phyloP scores from a whole-genome alignment of 2,888 invertebrate genomes.

The Cryptocheilus praepositus region DNA sequence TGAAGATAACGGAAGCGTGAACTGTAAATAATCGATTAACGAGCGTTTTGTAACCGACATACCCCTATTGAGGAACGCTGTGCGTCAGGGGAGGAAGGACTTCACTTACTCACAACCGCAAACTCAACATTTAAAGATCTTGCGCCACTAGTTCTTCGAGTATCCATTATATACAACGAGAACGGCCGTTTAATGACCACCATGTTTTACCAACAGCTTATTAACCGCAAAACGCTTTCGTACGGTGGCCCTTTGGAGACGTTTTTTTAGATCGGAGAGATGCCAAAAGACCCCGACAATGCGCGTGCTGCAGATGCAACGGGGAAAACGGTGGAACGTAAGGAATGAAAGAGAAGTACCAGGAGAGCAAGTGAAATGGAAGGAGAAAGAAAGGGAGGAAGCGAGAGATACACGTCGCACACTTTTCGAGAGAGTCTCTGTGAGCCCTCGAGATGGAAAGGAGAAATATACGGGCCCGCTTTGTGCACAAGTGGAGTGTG shows the following conservation, averaged over 20 bases:
- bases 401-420: constrained; percentile 44
- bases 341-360: neutral
- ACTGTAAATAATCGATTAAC: no score
- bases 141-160: constrained; percentile 28
- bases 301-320: constrained; percentile 40
- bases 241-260: constrained; percentile 47
- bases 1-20: no score
- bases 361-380: constrained; percentile 24
- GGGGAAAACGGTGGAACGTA: constrained; percentile 11
- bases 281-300: constrained; percentile 40
- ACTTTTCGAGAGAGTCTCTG: constrained; percentile 50
- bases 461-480: constrained; percentile 70
- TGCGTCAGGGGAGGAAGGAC: no score
- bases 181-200: constrained; percentile 66
- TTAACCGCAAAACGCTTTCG: constrained; percentile 58
- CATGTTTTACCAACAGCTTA: constrained; percentile 67
- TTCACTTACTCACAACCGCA: constrained; percentile 45
- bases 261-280: constrained; percentile 15
- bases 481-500: constrained; percentile 62
- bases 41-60: no score
- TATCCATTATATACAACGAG: constrained; percentile 39
- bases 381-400: constrained; percentile 36
- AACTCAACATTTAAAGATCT: constrained; percentile 45
- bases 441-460: constrained; percentile 58
- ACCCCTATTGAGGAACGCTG: no score